A percentile compares a stretch with the other conserved stretches of the same genome.
These are phyloP conservation scores for Asarcornis scutulata DNA, from an alignment of 2,113 vertebrate genomes.

Conservation along the genomic window DNA sequence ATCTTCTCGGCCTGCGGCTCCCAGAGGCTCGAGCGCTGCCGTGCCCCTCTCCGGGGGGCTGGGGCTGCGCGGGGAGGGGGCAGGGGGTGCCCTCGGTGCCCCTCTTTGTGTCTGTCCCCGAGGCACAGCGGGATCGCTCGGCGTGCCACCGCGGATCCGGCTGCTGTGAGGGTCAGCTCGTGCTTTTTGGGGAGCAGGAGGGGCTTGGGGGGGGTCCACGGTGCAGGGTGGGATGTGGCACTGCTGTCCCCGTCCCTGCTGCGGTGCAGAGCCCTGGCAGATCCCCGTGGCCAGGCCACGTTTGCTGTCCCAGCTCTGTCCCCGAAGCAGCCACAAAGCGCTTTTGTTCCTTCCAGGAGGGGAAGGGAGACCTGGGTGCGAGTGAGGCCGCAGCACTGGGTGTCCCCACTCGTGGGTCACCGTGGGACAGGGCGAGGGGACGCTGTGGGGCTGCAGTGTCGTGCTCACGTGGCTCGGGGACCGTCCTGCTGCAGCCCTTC, in stretches of 20 bases:
- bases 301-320: background rate
- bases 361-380: background rate
- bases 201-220: no score
- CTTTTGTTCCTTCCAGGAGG: background rate
- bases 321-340: background rate
- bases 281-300: background rate
- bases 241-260: background rate
- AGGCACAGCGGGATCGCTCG: background rate
- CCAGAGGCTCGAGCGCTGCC: background rate
- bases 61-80: background rate
- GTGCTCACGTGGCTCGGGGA: rapidly evolving
- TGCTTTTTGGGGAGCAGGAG: no score
- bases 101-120: background rate
- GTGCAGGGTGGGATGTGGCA: background rate
- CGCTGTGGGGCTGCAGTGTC: background rate
- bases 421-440: background rate
- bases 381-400: background rate
- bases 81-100: rapidly evolving
- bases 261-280: background rate
- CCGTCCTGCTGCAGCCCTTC: rapidly evolving
- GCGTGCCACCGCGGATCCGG: background rate
- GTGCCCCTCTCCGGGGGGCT: rapidly evolving
- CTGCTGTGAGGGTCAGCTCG: background rate
- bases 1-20: background rate
- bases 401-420: background rate